phyloP scores from a whole-genome alignment of 1,140 invertebrate genomes.

The Hesperophylax magnus region DNA sequence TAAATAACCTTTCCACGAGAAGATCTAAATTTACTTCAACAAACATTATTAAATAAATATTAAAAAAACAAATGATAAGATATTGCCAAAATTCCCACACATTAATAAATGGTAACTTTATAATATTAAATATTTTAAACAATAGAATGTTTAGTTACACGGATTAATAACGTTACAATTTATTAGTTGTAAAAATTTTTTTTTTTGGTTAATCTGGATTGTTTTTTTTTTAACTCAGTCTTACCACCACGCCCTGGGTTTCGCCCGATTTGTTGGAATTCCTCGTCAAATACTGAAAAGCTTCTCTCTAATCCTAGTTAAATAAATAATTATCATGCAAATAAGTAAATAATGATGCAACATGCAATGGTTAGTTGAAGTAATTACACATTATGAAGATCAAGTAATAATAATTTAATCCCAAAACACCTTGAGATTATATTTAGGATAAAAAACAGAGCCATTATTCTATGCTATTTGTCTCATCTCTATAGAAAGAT shows the following conservation, averaged over 20 bases:
- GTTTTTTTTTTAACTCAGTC: conserved; percentile 50
- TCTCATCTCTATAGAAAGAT: too few relatives aligned
- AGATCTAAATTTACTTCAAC: not conserved
- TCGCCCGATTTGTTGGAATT: conserved; percentile 49
- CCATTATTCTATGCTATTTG: too few relatives aligned
- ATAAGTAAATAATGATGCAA: too few relatives aligned
- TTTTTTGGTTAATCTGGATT: conserved; percentile 15
- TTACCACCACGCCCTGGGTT: conserved; percentile 50
- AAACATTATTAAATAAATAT: conserved; percentile 24
- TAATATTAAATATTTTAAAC: too few relatives aligned
- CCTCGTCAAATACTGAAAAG: conserved; percentile 28
- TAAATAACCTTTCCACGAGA: not conserved
- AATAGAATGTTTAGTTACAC: conserved; percentile 20
- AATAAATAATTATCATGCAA: conserved; percentile 9
- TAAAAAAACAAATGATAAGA: conserved; percentile 15
- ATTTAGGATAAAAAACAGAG: too few relatives aligned
- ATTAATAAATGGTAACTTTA: conserved; percentile 41
- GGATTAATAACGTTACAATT: conserved; percentile 40
- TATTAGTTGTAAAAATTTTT: conserved; percentile 47
- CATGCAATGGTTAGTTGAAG: not conserved
- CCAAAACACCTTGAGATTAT: too few relatives aligned
- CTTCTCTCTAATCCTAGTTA: conserved; percentile 3
- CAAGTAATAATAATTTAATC: too few relatives aligned
- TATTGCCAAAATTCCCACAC: conserved; percentile 1
- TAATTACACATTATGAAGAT: too few relatives aligned